These are phyloP conservation scores for Tenthredo distinguenda DNA, from an alignment of 2,888 invertebrate species.

Conservation along the genomic window DNA sequence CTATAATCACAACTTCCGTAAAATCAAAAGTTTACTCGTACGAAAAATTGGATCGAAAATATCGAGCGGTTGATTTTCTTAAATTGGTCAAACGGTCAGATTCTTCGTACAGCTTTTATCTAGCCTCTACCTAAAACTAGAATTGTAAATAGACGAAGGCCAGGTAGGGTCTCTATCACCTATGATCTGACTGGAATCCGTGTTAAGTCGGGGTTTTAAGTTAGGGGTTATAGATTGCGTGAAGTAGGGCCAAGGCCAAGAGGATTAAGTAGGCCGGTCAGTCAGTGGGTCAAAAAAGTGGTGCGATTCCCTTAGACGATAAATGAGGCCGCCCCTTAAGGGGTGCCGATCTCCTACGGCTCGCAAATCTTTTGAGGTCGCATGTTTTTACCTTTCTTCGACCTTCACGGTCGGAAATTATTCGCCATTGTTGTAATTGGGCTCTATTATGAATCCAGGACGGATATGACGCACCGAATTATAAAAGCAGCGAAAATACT, in stretches of 20 bases:
- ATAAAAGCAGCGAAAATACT: background rate
- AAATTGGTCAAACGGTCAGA: background rate
- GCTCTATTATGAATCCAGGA: constrained; percentile 32
- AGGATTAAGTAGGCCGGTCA: constrained; percentile 71
- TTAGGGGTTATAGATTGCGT: constrained; percentile 68
- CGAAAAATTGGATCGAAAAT: background rate
- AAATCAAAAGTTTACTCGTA: background rate
- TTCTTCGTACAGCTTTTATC: background rate
- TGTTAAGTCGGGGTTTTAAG: constrained; percentile 49
- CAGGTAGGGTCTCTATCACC: background rate
- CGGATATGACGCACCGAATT: constrained; percentile 39
- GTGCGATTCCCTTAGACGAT: constrained; percentile 66
- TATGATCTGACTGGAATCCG: constrained; percentile 33
- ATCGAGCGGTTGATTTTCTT: background rate
- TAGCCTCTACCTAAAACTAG: background rate
- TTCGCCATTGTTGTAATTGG: constrained; percentile 27
- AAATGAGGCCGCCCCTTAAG: constrained; percentile 52
- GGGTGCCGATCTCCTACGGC: constrained; percentile 26
- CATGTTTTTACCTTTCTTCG: constrained; percentile 25
- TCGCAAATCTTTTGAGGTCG: constrained; percentile 47
- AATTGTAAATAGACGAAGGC: constrained; percentile 29
- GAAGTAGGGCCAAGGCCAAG: constrained; percentile 77
- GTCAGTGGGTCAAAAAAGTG: constrained; percentile 70
- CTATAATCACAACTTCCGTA: background rate
- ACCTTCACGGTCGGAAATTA: constrained; percentile 38